These are phyloP conservation scores for Trichopria drosophilae DNA, from an alignment of 2,888 invertebrate species.

Conservation along the genomic window DNA sequence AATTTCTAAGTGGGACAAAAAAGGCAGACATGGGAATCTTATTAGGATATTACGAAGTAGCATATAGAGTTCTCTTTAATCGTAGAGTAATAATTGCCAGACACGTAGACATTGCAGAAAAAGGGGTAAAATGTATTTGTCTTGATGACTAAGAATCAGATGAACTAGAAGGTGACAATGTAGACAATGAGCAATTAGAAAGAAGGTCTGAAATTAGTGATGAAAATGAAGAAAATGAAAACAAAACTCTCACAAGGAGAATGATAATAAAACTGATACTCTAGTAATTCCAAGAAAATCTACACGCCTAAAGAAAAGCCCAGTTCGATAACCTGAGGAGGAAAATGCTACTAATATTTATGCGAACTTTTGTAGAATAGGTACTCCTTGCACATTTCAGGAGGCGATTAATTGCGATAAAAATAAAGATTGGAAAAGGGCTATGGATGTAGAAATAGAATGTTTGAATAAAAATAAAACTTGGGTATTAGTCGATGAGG, in stretches of 20 bases:
- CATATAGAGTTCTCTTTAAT: too few species aligned
- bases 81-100: too few species aligned
- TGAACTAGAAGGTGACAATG: too few species aligned
- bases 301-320: neutral
- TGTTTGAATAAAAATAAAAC: slow-evolving; percentile 21
- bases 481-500: slow-evolving; percentile 11
- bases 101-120: neutral
- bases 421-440: slow-evolving; percentile 14
- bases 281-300: neutral
- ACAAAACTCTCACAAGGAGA: neutral
- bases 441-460: slow-evolving; percentile 21
- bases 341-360: neutral
- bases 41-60: neutral
- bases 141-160: too few species aligned
- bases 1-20: neutral
- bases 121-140: neutral
- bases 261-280: neutral
- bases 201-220: neutral
- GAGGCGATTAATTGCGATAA: slow-evolving; percentile 16
- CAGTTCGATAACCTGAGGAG: neutral
- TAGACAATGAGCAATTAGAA: too few species aligned
- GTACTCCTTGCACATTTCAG: slow-evolving; percentile 10
- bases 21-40: too few species aligned
- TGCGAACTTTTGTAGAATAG: slow-evolving; percentile 6
- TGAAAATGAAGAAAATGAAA: neutral